These are phyloP conservation scores for Myotis brandtii DNA, from an alignment of 2,113 vertebrate species.

Conservation along the genomic window DNA sequence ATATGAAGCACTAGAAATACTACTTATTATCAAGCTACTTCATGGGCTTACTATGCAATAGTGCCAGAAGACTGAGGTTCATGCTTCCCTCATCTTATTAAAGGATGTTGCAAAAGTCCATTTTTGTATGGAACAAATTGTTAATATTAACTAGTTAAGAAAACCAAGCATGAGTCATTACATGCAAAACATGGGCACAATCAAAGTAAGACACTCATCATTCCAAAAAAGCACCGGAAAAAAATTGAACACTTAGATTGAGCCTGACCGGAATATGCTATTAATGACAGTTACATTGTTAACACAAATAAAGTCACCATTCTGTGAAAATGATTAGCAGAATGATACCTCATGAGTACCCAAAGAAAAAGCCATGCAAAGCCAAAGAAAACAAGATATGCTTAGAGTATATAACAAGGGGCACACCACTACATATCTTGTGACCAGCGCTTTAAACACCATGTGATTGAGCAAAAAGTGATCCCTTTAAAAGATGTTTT, in stretches of 20 bases:
- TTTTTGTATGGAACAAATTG: constrained; percentile 84
- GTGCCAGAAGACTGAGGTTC: constrained; percentile 83
- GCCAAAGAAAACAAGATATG: constrained; percentile 80
- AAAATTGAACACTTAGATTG: constrained; percentile 80
- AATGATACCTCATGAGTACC: constrained; percentile 66
- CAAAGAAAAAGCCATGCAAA: constrained; percentile 87
- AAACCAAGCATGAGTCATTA: constrained; percentile 86
- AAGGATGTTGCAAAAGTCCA: constrained; percentile 75
- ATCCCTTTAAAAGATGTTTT: constrained; percentile 37
- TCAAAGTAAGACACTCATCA: constrained; percentile 80
- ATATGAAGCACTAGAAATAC: constrained; percentile 81
- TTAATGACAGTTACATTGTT: constrained; percentile 74
- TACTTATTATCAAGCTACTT: constrained; percentile 81
- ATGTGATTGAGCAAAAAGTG: background rate
- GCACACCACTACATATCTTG: constrained; percentile 73
- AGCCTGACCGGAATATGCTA: constrained; percentile 79
- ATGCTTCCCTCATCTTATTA: constrained; percentile 79
- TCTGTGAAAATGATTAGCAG: constrained; percentile 83
- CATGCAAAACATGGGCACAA: constrained; percentile 87
- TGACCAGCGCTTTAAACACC: constrained; percentile 74
- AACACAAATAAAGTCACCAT: constrained; percentile 82
- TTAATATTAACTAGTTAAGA: constrained; percentile 82
- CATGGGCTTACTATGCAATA: constrained; percentile 79
- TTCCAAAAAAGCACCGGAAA: constrained; percentile 82
- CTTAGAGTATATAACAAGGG: constrained; percentile 76